phyloP scores from a whole-genome alignment of 2,888 invertebrate species.

The Rhagonycha fulva region DNA sequence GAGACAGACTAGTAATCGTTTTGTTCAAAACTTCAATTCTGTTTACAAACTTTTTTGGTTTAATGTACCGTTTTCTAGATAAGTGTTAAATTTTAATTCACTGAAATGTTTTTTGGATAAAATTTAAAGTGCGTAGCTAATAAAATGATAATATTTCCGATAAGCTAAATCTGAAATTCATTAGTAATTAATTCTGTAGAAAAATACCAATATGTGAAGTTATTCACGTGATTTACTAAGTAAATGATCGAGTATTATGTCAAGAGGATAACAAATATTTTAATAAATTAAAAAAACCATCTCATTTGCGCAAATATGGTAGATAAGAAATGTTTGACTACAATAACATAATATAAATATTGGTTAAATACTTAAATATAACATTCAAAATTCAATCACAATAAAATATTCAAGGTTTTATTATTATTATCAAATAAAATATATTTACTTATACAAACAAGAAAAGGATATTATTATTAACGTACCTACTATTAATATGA shows the following conservation, averaged over 20 bases:
- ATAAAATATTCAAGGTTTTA: neutral
- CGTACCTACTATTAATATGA: too few species aligned
- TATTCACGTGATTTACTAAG: neutral
- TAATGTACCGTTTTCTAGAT: too few species aligned
- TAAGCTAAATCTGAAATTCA: too few species aligned
- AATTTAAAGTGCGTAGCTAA: too few species aligned
- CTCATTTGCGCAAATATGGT: neutral
- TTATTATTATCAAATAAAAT: neutral
- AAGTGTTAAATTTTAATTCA: too few species aligned
- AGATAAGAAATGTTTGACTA: neutral
- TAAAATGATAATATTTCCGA: too few species aligned
- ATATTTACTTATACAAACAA: too few species aligned
- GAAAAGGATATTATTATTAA: too few species aligned
- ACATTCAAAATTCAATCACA: neutral
- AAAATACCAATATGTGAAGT: neutral
- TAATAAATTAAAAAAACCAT: neutral
- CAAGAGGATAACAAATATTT: neutral
- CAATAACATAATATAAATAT: neutral
- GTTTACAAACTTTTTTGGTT: too few species aligned
- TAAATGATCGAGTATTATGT: neutral
- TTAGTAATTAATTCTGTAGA: neutral
- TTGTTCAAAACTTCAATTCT: too few species aligned
- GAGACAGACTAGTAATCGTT: too few species aligned
- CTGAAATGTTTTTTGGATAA: too few species aligned
- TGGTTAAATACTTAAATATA: neutral